Conservation (phyloP, 2,797 vertebrate genomes). For the Ptychobarbus kaznakovi region DNA sequence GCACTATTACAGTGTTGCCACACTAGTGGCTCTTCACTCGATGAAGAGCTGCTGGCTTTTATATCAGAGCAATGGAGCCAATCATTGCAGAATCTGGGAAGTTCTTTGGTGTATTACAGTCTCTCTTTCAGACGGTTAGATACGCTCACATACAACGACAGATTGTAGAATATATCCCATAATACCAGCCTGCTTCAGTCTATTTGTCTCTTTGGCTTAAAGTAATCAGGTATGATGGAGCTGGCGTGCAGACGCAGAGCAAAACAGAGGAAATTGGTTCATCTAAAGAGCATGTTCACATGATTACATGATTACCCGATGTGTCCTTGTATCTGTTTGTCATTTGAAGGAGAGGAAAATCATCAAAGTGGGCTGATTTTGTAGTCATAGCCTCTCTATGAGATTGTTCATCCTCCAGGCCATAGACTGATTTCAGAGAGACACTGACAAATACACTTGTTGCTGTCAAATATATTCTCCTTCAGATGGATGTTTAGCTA, state of each 20-base stretch:
- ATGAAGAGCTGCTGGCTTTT: constrained; percentile 71
- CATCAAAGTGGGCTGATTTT: constrained; percentile 66
- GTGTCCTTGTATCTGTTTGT: constrained; percentile 65
- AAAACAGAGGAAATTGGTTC: constrained; percentile 71
- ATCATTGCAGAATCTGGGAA: constrained; percentile 74
- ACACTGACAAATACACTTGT: not conserved
- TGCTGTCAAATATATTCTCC: not conserved
- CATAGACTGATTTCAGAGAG: constrained; percentile 8
- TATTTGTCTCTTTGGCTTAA: constrained; percentile 65
- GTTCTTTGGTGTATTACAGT: constrained; percentile 63
- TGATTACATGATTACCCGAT: constrained; percentile 69
- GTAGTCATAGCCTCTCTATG: constrained; percentile 33
- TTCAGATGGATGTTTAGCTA: not conserved
- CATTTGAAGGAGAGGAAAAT: constrained; percentile 58
- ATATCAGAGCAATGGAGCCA: constrained; percentile 69
- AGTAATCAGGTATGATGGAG: constrained; percentile 48
- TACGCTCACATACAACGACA: not conserved
- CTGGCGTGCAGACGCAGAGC: constrained; percentile 11
- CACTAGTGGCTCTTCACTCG: constrained; percentile 73
- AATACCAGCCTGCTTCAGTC: constrained; percentile 49
- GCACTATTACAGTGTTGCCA: constrained; percentile 76
- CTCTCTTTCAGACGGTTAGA: constrained; percentile 29
- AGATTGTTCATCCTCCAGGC: constrained; percentile 39
- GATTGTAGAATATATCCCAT: constrained; percentile 48
- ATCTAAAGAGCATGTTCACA: constrained; percentile 67